phyloP scores from a whole-genome alignment of 2,113 vertebrate genomes.

The Pituophis catenifer region DNA sequence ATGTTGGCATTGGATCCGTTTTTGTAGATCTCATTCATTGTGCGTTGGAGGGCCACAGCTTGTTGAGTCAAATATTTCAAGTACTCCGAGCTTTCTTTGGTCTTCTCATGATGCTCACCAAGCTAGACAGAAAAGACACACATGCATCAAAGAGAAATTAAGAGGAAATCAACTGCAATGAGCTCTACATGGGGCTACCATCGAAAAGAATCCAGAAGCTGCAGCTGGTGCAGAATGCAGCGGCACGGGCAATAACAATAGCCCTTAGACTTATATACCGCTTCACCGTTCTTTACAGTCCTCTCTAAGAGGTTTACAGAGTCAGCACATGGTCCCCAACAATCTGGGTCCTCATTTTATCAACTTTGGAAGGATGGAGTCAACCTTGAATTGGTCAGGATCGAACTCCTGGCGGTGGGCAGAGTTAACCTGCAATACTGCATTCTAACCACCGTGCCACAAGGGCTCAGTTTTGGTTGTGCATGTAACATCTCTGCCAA shows the following conservation, averaged over 20 bases:
- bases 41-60: conserved; percentile 95
- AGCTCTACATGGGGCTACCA: background rate
- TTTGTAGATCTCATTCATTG: conserved; percentile 99
- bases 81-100: conserved; percentile 97
- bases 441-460: background rate
- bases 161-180: background rate
- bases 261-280: background rate
- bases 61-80: conserved; percentile 98
- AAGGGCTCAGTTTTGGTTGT: background rate
- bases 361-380: background rate
- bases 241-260: background rate
- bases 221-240: background rate
- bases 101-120: conserved; percentile 95
- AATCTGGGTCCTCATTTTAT: background rate
- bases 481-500: background rate
- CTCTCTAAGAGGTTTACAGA: background rate
- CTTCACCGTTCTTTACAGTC: background rate
- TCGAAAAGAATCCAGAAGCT: background rate
- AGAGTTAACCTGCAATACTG: background rate
- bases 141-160: fast-evolving
- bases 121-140: conserved; percentile 69
- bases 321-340: background rate
- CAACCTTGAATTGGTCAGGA: background rate
- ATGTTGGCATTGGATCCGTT: conserved; percentile 95
- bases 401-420: background rate